Base-by-base conservation (phyloP, 2,888 invertebrate species). In the Dorcus parallelipipedus region DNA sequence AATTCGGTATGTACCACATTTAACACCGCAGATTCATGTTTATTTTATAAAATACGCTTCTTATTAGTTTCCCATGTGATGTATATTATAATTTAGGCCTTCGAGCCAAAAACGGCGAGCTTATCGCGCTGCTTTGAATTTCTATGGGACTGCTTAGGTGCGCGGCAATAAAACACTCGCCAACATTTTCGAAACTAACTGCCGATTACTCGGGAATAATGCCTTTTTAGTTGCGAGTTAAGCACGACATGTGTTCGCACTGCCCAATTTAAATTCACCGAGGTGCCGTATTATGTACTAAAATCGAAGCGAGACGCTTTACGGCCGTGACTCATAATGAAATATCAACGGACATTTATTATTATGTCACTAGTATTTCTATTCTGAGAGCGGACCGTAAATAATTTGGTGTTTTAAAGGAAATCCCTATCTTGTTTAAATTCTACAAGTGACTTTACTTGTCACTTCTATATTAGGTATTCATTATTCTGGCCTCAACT, bases 351-450 rank as follows among this genome's bases (percentile, higher is more conserved):
- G 14, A 52, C 55, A 55, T 59, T 54, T 49, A 52, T 59, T 54
- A 56, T 43, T 43, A 47, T 55, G 55, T 55, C 55, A 51, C 56
- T 38, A 20, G 56, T 51, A 50, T 56, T 51, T 38, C 56, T 56
- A 56, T 56, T 50, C 56, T 33, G 45, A 45, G 43, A 33, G 43
- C 49, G 55, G 20, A 42, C 10, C 39, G 42, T 55, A 55, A 51
- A 59, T 59, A 59, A 59, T 59, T 59, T 47, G 59, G 59, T 51
- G 50, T 55, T 55, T 52, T 52, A 54, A 55, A 55, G 55, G 54
- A 59, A 59, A 59, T 59, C 52, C 55, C 59, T 55, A 52, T 52
- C 52, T 55, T 50, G 59, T 55, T 59, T 59, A 55, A 47, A 59
- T 59, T 59, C 59, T 55, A 41, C 49, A 54, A 48, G 58, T 43